These are phyloP conservation scores for Thaumetopoea pityocampa DNA, from an alignment of 1,140 invertebrate species.

Conservation along the genomic window DNA sequence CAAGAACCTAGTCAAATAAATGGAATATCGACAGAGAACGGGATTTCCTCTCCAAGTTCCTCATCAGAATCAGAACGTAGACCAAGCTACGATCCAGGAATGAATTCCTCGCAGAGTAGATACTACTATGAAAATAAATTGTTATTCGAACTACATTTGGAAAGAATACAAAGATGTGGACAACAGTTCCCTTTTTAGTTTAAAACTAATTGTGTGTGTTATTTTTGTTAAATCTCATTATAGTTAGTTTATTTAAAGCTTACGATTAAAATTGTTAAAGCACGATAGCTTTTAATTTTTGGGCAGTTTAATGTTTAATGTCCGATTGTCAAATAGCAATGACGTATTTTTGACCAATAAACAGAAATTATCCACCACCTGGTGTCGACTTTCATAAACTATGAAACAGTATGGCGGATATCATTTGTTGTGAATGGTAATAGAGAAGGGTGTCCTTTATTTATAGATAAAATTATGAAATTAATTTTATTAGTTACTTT, in stretches of 20 bases:
- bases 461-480: constrained; percentile 27
- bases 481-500: constrained; percentile 15
- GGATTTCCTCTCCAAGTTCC: constrained; percentile 46
- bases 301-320: constrained; percentile 9
- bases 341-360: constrained; percentile 26
- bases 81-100: constrained; percentile 70
- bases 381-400: constrained; percentile 42
- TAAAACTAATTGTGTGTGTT: constrained; percentile 39
- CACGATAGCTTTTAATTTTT: constrained; percentile 17
- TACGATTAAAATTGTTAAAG: constrained; percentile 20
- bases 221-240: constrained; percentile 36
- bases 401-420: constrained; percentile 68
- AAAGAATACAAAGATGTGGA: constrained; percentile 70
- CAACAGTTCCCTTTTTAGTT: constrained; percentile 65
- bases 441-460: constrained; percentile 51
- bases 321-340: constrained; percentile 11
- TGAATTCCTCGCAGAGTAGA: constrained; percentile 61
- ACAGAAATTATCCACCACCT: constrained; percentile 46
- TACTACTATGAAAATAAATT: constrained; percentile 74
- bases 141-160: constrained; percentile 73
- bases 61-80: constrained; percentile 49
- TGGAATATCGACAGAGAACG: constrained; percentile 45
- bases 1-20: constrained; percentile 53
- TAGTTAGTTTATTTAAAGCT: constrained; percentile 34
- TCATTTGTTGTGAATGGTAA: constrained; percentile 57